Evolutionary conservation across 2,113 vertebrate genomes (phyloP).

Genomic region (Gulo gulo): DNA sequence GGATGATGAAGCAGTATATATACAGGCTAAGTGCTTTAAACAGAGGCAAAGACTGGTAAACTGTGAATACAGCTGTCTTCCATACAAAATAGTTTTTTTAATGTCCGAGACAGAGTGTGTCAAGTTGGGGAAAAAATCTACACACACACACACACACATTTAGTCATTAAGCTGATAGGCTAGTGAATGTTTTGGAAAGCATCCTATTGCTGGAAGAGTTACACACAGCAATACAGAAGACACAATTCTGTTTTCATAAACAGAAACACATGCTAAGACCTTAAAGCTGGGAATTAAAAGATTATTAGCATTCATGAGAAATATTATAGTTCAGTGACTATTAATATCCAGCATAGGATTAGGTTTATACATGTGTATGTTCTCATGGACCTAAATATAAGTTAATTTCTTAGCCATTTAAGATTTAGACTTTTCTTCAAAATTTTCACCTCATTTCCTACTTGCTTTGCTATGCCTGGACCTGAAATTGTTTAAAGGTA

Average conservation of each 20-base stretch:
- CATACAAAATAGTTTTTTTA: slow-evolving; percentile 53
- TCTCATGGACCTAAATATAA: slow-evolving; percentile 52
- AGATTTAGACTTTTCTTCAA: slow-evolving; percentile 29
- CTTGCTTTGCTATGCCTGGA: slow-evolving; percentile 55
- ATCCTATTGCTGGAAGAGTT: slow-evolving; percentile 65
- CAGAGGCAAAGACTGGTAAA: slow-evolving; percentile 62
- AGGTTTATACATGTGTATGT: slow-evolving; percentile 48
- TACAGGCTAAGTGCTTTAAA: slow-evolving; percentile 44
- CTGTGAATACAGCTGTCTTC: slow-evolving; percentile 34
- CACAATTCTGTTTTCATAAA: slow-evolving; percentile 60
- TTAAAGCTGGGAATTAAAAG: slow-evolving; percentile 68
- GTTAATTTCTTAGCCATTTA: slow-evolving; percentile 50
- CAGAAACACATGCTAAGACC: slow-evolving; percentile 63
- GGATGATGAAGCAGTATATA: slow-evolving; percentile 43
- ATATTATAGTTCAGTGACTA: slow-evolving; percentile 61
- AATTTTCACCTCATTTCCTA: slow-evolving; percentile 57
- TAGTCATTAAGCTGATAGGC: slow-evolving; percentile 56
- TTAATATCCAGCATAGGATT: slow-evolving; percentile 55
- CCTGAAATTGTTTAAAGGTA: not conserved
- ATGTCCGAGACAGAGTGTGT: slow-evolving; percentile 58
- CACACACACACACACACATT: slow-evolving; percentile 34
- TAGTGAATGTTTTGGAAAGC: slow-evolving; percentile 52
- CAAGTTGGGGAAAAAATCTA: slow-evolving; percentile 18
- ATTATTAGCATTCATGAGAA: slow-evolving; percentile 59
- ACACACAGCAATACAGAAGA: slow-evolving; percentile 58